Evolutionary conservation across 2,797 vertebrate species (phyloP).

Genomic region (Podarcis siculus): DNA sequence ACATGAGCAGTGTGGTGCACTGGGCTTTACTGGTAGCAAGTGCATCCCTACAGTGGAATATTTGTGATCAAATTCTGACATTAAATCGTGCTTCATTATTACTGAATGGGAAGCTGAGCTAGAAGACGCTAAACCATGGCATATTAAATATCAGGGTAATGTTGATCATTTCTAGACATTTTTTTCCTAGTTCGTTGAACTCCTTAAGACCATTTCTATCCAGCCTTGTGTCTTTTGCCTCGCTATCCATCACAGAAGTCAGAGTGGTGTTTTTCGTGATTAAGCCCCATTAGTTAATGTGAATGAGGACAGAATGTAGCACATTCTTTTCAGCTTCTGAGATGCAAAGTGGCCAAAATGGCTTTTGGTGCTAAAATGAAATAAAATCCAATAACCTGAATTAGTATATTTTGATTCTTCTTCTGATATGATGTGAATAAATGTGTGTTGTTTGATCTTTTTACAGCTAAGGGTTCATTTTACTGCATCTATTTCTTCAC

Average conservation of each 20-base stretch:
- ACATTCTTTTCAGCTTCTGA: constrained; percentile 45
- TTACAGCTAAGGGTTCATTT: constrained; percentile 71
- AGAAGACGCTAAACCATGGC: not conserved
- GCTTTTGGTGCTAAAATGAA: constrained; percentile 79
- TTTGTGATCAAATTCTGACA: not conserved
- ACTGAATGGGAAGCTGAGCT: not conserved
- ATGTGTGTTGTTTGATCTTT: constrained; percentile 70
- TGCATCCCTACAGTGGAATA: not conserved
- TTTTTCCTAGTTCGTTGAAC: not conserved
- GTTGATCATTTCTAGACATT: not conserved
- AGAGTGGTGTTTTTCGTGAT: constrained; percentile 57
- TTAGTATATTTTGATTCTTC: constrained; percentile 53
- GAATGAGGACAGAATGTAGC: constrained; percentile 27
- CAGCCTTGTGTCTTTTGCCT: constrained; percentile 6
- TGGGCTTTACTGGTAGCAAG: not conserved
- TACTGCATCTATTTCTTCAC: constrained; percentile 73
- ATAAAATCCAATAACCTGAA: constrained; percentile 56
- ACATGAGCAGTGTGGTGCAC: not conserved
- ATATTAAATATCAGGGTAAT: not conserved
- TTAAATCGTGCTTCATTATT: not conserved
- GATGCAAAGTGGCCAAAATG: constrained; percentile 59
- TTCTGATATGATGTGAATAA: constrained; percentile 71
- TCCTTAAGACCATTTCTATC: constrained; percentile 8
- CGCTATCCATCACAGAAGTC: constrained; percentile 25
- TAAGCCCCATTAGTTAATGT: constrained; percentile 58